Conservation (phyloP, 2,797 vertebrate genomes). For the Pipistrellus pygmaeus region DNA sequence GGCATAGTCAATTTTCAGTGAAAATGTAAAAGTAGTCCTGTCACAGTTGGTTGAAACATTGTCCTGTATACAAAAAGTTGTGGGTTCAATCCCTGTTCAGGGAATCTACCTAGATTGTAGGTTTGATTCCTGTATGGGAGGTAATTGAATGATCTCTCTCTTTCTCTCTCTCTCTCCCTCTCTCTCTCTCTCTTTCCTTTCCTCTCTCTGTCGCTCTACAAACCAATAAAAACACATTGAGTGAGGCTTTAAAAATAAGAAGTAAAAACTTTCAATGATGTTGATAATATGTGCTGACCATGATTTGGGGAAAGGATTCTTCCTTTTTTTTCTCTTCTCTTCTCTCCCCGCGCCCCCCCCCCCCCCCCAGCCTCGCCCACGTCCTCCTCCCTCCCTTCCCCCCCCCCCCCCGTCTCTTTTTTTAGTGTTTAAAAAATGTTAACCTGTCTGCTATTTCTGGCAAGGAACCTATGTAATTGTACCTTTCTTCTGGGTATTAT, state of each 20-base stretch:
- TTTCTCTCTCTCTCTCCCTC: no score
- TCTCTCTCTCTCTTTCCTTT: no score
- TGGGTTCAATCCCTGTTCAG: neutral
- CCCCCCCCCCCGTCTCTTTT: neutral
- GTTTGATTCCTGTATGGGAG: neutral
- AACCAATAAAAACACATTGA: neutral
- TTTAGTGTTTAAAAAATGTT: neutral
- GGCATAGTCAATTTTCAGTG: neutral
- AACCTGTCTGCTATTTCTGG: constrained; percentile 62
- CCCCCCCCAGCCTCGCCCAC: neutral
- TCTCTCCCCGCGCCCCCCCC: neutral
- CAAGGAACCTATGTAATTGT: constrained; percentile 60
- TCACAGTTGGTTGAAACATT: neutral
- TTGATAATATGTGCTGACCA: neutral
- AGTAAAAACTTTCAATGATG: neutral
- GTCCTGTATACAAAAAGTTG: neutral
- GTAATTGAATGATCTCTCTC: neutral
- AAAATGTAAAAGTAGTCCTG: neutral
- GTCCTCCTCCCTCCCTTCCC: neutral
- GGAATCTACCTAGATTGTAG: neutral
- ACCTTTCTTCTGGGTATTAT: constrained; percentile 57
- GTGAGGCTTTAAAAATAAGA: neutral
- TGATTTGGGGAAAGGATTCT: neutral
- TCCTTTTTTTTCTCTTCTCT: neutral
- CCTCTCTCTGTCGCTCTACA: neutral